Base-by-base conservation (phyloP, 2,797 vertebrate genomes). In the Peromyscus melanophrys region DNA sequence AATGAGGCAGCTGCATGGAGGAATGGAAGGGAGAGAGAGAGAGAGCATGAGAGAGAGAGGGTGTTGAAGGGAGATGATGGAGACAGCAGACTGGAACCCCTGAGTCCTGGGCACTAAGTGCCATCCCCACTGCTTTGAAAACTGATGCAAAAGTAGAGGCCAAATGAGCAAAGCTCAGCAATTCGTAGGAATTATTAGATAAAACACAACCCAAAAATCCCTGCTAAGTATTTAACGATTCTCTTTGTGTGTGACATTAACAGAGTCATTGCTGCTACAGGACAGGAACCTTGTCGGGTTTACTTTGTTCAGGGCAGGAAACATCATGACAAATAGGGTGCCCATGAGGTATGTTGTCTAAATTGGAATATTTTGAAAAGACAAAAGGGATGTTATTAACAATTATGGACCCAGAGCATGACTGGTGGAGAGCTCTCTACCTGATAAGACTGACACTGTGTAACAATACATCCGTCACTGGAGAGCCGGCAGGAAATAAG, bases 401-500 rank as follows among this genome's bases (percentile, higher is more conserved):
- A 96, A 83, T 96, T 92, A 77, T 3, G 94, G 31, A 10, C 4
- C 59, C 73, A 65, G 23, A 77, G 87, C 43, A 73, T 77, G 59
- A 73, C n/a, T 63, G 23, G 63, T 89, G 0, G 6, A 77, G 59
- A 63, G 31, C 57, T 67, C 46, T 46, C 65, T 77, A 46, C 76
- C 12, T 81, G 82, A 96, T 31, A 65, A 40, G 49, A 75, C 55
- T 89, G 86, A 57, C 0, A 4, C 49, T 57, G 7, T 65, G 49
- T 65, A 95, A 77, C 69, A 55, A 21, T 77, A 57, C 19, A 37
- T 82, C 84, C 61, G 76, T 27, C 85, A 89, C 82, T 52, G 40
- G 52, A 91, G 59, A 89, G 52, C 49, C 75, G 57, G 96, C 94
- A 73, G 75, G 94, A 96, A 94, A 77, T 77, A 95, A 97, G 96